Percentiles rank a stretch among this genome's conserved stretches.
Evolutionary conservation across 2,888 invertebrate genomes (phyloP).

Genomic region (Lacanobia wlatinum): DNA sequence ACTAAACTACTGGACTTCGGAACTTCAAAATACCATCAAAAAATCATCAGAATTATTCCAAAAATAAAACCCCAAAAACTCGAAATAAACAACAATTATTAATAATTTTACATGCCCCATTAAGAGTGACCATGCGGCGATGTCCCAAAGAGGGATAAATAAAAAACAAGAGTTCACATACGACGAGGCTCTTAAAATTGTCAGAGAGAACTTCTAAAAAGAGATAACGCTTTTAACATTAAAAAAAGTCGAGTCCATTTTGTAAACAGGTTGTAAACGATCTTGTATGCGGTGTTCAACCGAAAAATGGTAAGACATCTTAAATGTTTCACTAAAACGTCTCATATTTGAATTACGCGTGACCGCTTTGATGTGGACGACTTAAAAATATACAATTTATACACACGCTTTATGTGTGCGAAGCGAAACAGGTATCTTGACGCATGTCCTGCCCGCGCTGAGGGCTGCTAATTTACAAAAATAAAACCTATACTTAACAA

Average conservation of each 20-base stretch:
- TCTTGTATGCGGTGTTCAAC: slow-evolving; percentile 73
- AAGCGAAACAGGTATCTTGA: slow-evolving; percentile 50
- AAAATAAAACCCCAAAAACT: slow-evolving; percentile 51
- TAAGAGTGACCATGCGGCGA: slow-evolving; percentile 74
- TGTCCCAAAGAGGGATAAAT: slow-evolving; percentile 65
- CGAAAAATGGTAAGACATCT: slow-evolving; percentile 72
- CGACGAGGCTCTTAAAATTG: slow-evolving; percentile 82
- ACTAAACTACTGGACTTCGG: slow-evolving; percentile 26
- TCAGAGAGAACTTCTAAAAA: slow-evolving; percentile 84
- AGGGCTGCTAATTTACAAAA: slow-evolving; percentile 22
- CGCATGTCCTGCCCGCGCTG: slow-evolving; percentile 24
- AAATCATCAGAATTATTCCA: slow-evolving; percentile 44
- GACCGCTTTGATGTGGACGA: slow-evolving; percentile 56
- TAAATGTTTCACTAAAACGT: slow-evolving; percentile 69
- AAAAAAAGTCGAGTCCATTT: slow-evolving; percentile 82
- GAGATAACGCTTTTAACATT: slow-evolving; percentile 83
- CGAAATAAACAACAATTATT: slow-evolving; percentile 73
- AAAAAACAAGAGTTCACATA: slow-evolving; percentile 75
- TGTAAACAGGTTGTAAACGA: slow-evolving; percentile 88
- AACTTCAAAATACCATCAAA: slow-evolving; percentile 21
- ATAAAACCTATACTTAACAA: slow-evolving; percentile 46
- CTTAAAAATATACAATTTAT: slow-evolving; percentile 44
- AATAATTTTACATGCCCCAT: slow-evolving; percentile 82
- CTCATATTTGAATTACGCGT: slow-evolving; percentile 64
- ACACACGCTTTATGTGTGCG: slow-evolving; percentile 26